Evolutionary conservation across 2,888 invertebrate genomes (phyloP), one percentile per base, ranked within the genome.

Genomic region (Coelopa pilipes): DNA sequence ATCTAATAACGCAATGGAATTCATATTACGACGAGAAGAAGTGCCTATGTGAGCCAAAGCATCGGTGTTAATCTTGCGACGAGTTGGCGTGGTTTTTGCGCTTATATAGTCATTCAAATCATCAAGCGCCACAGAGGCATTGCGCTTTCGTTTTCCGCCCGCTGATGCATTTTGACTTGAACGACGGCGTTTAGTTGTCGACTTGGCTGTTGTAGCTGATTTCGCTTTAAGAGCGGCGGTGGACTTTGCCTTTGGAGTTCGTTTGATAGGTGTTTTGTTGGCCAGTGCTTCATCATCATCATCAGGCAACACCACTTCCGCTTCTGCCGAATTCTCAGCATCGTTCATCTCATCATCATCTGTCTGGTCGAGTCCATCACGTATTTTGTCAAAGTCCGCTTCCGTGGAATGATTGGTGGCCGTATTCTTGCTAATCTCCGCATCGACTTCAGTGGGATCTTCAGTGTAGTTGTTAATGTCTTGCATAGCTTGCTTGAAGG

Each of bases 381-480:
- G 92, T 72, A 94, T 88, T 80, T 92, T 92, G 82, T 94, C 93
- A 81, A 94, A 94, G 72, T 93, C 91, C 45, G 91, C 91, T 78
- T 93, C 93, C 0, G 91, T 89, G 79, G 92, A 89, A 77, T 84
- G 82, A 77, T 85, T 85, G 15, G 81, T 79, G 57, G 81, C 80
- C 46, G 83, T 80, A 60, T 80, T 81, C 65, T 84, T 82, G 74
- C 82, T 84, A 1, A 87, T 81, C 78, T 84, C 82, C 0, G 79
- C 80, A 81, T 86, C 84, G 24, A 87, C 82, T 60, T 83, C 83
- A 12, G 91, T 91, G 72, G 92, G 92, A 82, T 93, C 90, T n/a
- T 89, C 89, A 76, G 94, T 92, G 81, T 92, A 95, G 70, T 93
- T 92, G 82, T 96, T 94, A 76, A 96, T 95, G 81, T 94, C 93